Evolutionary conservation across 2,888 invertebrate genomes (phyloP), one percentile per base, ranked within the genome.

Genomic region (Hydroisotoma schaefferi): DNA sequence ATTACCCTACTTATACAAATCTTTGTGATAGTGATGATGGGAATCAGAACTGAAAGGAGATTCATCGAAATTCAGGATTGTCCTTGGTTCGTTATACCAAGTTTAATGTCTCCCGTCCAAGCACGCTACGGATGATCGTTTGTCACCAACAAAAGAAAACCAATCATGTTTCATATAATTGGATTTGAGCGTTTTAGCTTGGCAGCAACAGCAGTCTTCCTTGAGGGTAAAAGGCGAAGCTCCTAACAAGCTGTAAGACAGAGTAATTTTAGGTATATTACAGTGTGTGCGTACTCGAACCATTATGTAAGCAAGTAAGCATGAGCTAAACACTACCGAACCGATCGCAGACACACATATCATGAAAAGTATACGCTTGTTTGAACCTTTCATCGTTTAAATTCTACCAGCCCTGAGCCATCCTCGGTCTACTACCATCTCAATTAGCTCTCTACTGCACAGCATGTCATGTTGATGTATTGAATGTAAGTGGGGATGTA

Each of bases 91-190:
- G n/a, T n/a, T n/a, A n/a, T 59, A 47, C 55, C 55, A 48, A 57
- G 54, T 57, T 59, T 54, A 57, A 49, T 38, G 22, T 43, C 27
- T 49, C 49, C 22, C 29, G 4, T n/a, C n/a, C n/a, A n/a, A n/a
- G n/a, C 29, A 15, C 20, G 2, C 25, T 43, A 8, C 40, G 15
- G 5, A 40, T 43, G 46, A 60, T 60, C 55, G 58, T 64, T 64
- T 64, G 64, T 64, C 64, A 52, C 58, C 58, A 60, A 58, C 57
- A 59, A 58, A 63, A 63, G 63, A 44, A 59, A 59, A 48, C 57
- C 57, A 59, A 63, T 59, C 60, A 49, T 64, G 55, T 53, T 58
- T 48, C 52, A 48, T 44, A 61, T 61, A 60, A 60, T 60, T 60
- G 55, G 51, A 40, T 26, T 40, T 29, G 57, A 57, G 46, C 4